Conservation (phyloP, 2,113 vertebrate genomes). For the Cichladusa arquata region DNA sequence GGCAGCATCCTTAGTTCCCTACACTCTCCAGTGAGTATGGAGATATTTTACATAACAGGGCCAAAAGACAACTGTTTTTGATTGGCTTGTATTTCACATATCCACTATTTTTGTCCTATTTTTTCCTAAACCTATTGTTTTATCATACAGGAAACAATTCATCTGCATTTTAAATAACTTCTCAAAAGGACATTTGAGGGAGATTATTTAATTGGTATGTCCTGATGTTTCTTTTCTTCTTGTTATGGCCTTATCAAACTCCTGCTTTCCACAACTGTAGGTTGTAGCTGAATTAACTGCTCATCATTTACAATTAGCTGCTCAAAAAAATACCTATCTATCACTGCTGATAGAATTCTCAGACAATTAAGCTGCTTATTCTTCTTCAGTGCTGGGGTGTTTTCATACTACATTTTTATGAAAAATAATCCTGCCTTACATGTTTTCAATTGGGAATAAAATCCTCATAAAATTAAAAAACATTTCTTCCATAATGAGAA, state of each 20-base stretch:
- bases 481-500: background rate
- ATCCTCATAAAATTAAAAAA: background rate
- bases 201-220: background rate
- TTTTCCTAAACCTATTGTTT: background rate
- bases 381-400: background rate
- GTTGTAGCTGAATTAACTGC: background rate
- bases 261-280: background rate
- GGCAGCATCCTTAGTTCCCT: background rate
- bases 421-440: background rate
- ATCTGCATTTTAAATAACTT: background rate
- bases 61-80: background rate
- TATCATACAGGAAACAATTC: background rate
- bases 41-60: background rate
- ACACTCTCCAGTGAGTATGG: background rate
- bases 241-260: background rate
- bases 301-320: background rate
- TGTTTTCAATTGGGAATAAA: background rate
- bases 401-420: background rate
- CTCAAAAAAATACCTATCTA: background rate
- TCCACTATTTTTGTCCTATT: background rate
- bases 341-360: background rate
- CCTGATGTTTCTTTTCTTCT: background rate
- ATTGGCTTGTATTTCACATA: background rate
- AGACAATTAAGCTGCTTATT: background rate
- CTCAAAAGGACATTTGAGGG: background rate